Evolutionary conservation across 2,888 invertebrate species (phyloP).

Genomic region (Drosophila quasianomalipes): DNA sequence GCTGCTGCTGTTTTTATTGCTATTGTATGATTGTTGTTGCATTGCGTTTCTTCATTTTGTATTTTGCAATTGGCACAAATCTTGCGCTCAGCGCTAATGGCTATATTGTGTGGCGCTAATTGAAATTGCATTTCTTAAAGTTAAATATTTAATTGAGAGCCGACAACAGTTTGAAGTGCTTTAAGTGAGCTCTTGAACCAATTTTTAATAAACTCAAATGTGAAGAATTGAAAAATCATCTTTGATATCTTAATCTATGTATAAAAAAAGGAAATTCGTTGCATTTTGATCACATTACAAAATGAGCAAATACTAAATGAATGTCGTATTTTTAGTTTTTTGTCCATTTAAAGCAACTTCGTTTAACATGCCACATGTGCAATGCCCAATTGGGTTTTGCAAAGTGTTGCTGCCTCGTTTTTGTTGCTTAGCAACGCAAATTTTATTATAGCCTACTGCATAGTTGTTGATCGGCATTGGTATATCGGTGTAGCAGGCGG

Average conservation of each 20-base stretch:
- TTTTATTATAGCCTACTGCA: conserved; percentile 31
- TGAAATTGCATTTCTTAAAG: conserved; percentile 76
- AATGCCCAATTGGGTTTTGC: conserved; percentile 4
- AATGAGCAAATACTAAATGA: neutral
- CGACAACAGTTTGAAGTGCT: neutral
- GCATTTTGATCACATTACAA: neutral
- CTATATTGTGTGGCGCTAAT: conserved; percentile 76
- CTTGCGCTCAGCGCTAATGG: conserved; percentile 71
- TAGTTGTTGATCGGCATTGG: conserved; percentile 31
- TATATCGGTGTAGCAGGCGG: conserved; percentile 41
- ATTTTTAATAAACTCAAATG: neutral
- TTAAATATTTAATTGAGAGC: conserved; percentile 73
- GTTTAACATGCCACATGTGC: conserved; percentile 21
- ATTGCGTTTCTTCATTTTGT: conserved; percentile 33
- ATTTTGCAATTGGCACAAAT: conserved; percentile 76
- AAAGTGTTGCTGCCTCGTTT: conserved; percentile 28
- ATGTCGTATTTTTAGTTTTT: neutral
- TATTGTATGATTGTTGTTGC: conserved; percentile 1
- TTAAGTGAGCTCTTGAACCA: neutral
- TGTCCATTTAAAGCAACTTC: neutral
- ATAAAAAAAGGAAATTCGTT: neutral
- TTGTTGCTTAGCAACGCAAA: conserved; percentile 47
- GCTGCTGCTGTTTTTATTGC: conserved; percentile 8
- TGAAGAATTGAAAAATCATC: neutral
- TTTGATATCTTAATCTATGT: neutral